These are phyloP conservation scores for Colletes gigas DNA, from an alignment of 1,140 invertebrate genomes.

Conservation along the genomic window DNA sequence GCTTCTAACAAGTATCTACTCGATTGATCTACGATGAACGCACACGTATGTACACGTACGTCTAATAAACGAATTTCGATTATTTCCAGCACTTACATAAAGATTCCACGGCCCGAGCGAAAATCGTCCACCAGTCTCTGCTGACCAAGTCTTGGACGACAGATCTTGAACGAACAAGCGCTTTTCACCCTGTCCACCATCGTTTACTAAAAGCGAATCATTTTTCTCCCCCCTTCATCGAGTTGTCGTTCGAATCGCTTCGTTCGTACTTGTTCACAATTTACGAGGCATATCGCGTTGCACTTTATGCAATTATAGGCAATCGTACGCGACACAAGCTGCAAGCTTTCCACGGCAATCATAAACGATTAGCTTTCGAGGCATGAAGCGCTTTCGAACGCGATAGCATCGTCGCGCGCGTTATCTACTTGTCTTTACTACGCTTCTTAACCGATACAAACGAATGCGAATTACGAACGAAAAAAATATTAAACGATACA, in stretches of 20 bases:
- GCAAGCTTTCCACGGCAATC: neutral
- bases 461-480: slow-evolving; percentile 16
- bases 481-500: neutral
- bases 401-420: neutral
- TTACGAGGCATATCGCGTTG: neutral
- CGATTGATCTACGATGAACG: too few relatives aligned
- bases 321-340: neutral
- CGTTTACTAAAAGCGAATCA: neutral
- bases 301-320: neutral
- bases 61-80: neutral
- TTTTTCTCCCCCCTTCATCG: neutral
- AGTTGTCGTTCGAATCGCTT: slow-evolving; percentile 22
- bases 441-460: slow-evolving; percentile 7
- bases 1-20: neutral
- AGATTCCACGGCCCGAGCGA: slow-evolving; percentile 69
- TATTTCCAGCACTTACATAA: slow-evolving; percentile 73
- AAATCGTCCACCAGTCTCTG: slow-evolving; percentile 73
- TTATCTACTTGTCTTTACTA: neutral
- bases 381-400: slow-evolving; percentile 23
- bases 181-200: neutral
- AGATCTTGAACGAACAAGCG: too few relatives aligned
- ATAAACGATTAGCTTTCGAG: neutral
- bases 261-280: slow-evolving; percentile 2
- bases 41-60: too few relatives aligned
- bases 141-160: slow-evolving; percentile 45